A percentile compares a stretch with the other conserved stretches of the same genome.
Conservation (phyloP, 2,113 vertebrate species). For the Isurus oxyrinchus region DNA sequence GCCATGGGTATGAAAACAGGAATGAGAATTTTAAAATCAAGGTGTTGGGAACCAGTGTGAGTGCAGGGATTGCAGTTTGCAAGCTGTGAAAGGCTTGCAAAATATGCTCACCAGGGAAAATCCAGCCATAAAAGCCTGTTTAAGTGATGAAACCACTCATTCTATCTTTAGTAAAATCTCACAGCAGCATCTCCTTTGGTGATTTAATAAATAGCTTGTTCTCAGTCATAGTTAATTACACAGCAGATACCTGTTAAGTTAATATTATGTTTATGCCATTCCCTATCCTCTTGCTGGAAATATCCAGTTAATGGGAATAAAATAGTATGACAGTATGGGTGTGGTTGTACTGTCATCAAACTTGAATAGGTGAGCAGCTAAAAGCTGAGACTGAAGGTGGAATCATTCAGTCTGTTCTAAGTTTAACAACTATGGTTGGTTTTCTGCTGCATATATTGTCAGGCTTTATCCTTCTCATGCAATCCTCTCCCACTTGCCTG, state of each 20-base stretch:
- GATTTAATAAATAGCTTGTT: neutral
- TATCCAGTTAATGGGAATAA: neutral
- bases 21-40: neutral
- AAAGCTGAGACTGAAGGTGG: neutral
- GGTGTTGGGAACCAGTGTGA: neutral
- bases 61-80: neutral
- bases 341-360: neutral
- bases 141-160: neutral
- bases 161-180: neutral
- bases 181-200: neutral
- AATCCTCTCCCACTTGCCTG: neutral
- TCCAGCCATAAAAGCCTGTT: neutral
- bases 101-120: neutral
- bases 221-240: neutral
- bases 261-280: neutral
- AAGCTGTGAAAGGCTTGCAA: neutral
- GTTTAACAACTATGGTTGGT: neutral
- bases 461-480: neutral
- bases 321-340: neutral
- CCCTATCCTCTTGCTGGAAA: neutral
- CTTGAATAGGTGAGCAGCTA: neutral
- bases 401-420: neutral
- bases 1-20: neutral
- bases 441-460: neutral
- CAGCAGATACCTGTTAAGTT: neutral